phyloP scores from a whole-genome alignment of 2,113 vertebrate species.

The Natator depressus region DNA sequence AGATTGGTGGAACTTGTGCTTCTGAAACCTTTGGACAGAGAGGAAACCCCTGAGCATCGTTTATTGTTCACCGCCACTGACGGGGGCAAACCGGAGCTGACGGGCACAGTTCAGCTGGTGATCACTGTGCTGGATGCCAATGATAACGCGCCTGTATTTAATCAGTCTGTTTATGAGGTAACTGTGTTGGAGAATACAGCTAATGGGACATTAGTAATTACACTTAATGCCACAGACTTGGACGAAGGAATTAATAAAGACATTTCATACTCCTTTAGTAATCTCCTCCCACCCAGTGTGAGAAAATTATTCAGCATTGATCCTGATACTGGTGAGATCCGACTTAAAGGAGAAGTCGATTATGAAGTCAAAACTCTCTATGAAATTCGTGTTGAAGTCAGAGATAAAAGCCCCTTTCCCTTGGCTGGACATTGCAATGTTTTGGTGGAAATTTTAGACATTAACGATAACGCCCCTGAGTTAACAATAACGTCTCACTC shows the following conservation, averaged over 20 bases:
- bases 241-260: slow-evolving; percentile 77
- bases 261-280: slow-evolving; percentile 58
- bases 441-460: slow-evolving; percentile 78
- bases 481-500: too few species aligned
- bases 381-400: slow-evolving; percentile 81
- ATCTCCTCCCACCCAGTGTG: too few species aligned
- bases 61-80: slow-evolving; percentile 73
- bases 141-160: slow-evolving; percentile 76
- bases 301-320: slow-evolving; percentile 29
- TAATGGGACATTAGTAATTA: slow-evolving; percentile 72
- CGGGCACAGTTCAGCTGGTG: slow-evolving; percentile 57
- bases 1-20: slow-evolving; percentile 49
- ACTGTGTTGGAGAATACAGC: slow-evolving; percentile 75
- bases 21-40: slow-evolving; percentile 68
- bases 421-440: slow-evolving; percentile 82
- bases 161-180: slow-evolving; percentile 77
- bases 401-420: slow-evolving; percentile 74
- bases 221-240: slow-evolving; percentile 77
- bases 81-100: slow-evolving; percentile 72
- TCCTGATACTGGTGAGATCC: slow-evolving; percentile 65
- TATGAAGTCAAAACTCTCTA: slow-evolving; percentile 62
- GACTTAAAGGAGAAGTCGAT: slow-evolving; percentile 59
- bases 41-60: neutral
- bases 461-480: slow-evolving; percentile 85
- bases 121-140: slow-evolving; percentile 66